Conservation (phyloP, 1,140 invertebrate species). For the Gyrodactylus bullatarudis region DNA sequence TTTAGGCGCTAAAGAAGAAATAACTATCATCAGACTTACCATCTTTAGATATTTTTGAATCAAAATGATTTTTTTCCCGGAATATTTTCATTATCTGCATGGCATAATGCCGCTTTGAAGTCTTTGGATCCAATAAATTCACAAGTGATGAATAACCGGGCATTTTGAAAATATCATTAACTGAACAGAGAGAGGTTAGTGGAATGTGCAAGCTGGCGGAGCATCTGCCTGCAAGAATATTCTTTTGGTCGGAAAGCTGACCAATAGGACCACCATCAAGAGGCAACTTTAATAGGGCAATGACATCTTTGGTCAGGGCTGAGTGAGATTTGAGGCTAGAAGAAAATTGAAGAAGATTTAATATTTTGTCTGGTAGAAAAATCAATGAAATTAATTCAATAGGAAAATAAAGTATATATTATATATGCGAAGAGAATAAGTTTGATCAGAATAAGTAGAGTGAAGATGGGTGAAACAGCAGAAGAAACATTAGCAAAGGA, state of each 20-base stretch:
- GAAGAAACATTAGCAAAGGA: not conserved
- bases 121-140: conserved; percentile 53
- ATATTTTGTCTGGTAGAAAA: no score
- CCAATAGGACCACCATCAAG: conserved; percentile 72
- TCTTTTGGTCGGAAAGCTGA: conserved; percentile 24
- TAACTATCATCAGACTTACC: no score
- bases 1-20: no score
- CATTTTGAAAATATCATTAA: conserved; percentile 20
- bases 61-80: conserved; percentile 41
- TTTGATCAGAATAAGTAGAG: no score
- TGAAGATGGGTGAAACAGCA: not conserved
- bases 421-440: no score
- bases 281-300: conserved; percentile 62
- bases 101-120: conserved; percentile 46
- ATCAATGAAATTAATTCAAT: no score
- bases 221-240: not conserved
- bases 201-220: not conserved
- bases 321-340: not conserved
- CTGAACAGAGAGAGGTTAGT: not conserved
- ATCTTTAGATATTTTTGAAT: not conserved
- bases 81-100: conserved; percentile 54
- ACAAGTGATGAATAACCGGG: conserved; percentile 49
- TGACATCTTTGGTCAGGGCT: conserved; percentile 51
- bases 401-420: no score
- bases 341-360: no score